A percentile compares a stretch with the other conserved stretches of the same genome.
These are phyloP conservation scores for Epinephelus lanceolatus DNA, from an alignment of 2,113 vertebrate species.

Conservation along the genomic window DNA sequence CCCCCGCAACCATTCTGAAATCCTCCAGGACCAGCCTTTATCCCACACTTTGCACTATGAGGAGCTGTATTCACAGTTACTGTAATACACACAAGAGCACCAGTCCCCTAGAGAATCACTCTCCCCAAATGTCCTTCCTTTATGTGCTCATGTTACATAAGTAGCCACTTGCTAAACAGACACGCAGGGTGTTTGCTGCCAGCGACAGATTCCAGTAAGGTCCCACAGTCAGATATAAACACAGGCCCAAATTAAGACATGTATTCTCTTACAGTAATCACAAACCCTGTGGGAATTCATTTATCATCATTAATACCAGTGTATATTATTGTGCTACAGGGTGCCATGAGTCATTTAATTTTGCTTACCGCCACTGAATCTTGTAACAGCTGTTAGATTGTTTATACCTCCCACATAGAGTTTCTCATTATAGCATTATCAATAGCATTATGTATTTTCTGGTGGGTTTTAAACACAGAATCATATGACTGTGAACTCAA, in stretches of 20 bases:
- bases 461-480: background rate
- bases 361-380: background rate
- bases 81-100: background rate
- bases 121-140: slow-evolving; percentile 42
- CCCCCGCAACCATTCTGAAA: background rate
- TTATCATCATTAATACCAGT: slow-evolving; percentile 5
- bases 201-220: slow-evolving; percentile 49
- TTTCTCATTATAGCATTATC: background rate
- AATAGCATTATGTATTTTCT: background rate
- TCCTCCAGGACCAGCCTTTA: background rate
- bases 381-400: slow-evolving; percentile 10
- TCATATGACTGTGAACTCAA: background rate
- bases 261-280: slow-evolving; percentile 9
- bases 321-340: background rate
- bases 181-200: slow-evolving; percentile 34
- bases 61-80: background rate
- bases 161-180: slow-evolving; percentile 9
- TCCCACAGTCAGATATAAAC: slow-evolving; percentile 33
- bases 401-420: background rate
- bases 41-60: background rate
- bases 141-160: slow-evolving; percentile 51
- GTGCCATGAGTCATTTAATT: slow-evolving; percentile 12
- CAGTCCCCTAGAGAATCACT: slow-evolving; percentile 15
- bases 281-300: slow-evolving; percentile 6
- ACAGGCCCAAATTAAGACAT: slow-evolving; percentile 4